These are phyloP conservation scores for Euura lappo DNA, from an alignment of 1,140 invertebrate species.

Conservation along the genomic window DNA sequence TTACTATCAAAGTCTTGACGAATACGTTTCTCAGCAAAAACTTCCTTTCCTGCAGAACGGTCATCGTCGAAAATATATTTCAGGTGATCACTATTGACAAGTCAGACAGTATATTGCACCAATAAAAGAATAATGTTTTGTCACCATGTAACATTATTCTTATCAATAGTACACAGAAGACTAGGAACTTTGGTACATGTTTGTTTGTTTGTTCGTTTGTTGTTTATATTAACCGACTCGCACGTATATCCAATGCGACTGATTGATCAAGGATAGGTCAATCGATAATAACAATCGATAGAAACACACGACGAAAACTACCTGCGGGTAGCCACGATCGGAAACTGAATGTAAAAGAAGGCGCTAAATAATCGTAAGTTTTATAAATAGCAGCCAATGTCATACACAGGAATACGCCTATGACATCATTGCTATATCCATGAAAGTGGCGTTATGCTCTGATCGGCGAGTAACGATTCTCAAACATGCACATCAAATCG, in stretches of 20 bases:
- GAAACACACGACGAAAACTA: background rate
- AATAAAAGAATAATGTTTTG: background rate
- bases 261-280: too few relatives aligned
- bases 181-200: too few relatives aligned
- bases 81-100: background rate
- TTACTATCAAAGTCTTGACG: background rate
- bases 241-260: too few relatives aligned
- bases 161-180: background rate
- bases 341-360: background rate
- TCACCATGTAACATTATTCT: background rate
- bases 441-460: background rate
- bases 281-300: too few relatives aligned
- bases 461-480: background rate
- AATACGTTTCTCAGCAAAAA: background rate
- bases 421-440: background rate
- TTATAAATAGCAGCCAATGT: constrained; percentile 2
- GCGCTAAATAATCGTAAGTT: background rate
- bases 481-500: background rate
- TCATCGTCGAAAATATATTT: background rate
- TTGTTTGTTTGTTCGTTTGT: too few relatives aligned
- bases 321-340: background rate
- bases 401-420: background rate
- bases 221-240: too few relatives aligned
- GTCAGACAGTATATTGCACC: background rate
- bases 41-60: background rate